Evolutionary conservation across 2,113 vertebrate species (phyloP), one percentile per base, ranked within the genome.

Genomic region (Agapornis roseicollis): DNA sequence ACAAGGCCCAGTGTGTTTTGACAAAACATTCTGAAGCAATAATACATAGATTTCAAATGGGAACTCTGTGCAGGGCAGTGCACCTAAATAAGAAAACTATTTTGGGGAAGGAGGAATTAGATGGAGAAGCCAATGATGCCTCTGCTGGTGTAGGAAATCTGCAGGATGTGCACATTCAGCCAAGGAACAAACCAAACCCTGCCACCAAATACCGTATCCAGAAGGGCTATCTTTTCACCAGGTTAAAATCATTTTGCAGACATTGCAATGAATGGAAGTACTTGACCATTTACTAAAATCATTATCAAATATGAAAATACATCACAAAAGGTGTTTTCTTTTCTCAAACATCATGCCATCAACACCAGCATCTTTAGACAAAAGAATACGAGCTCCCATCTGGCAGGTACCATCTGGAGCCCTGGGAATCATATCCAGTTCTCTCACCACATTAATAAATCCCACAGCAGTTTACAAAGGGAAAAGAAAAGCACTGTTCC

Each of bases 371-470:
- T 42, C 84, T 78, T 78, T 23, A 83, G 69, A 80, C 22, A 23
- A 2, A 69, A 37, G 52, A 86, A 52, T 41, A 88, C 2, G 6
- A 96, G 68, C 58, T 94, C 80, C 84, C 84, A 86, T 84, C 80
- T 89, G 93, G 64, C 50, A 88, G 39, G 37, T 70, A 50, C 86
- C 84, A 91, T 78, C 91, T 96, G 84, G 89, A 95, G 55, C 42
- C 39, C 50, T 66, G 55, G n/a, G 78, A 95, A 90, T 63, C 42
- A 10, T 8, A 41, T 31, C 31, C 64, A 61, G 5, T 70, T 92
- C 55, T 86, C 55, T 49, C 72, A 65, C 25, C 50, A 56, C 2
- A 6, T 63, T 94, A 95, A 65, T 39, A 85, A 86, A 73, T 70
- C 65, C 72, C 60, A 66, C 31, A 84, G 80, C 53, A 66, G 28